A percentile compares a stretch with the other conserved stretches of the same genome.
phyloP scores from a whole-genome alignment of 2,113 vertebrate species.

The Prietella phreatophila region DNA sequence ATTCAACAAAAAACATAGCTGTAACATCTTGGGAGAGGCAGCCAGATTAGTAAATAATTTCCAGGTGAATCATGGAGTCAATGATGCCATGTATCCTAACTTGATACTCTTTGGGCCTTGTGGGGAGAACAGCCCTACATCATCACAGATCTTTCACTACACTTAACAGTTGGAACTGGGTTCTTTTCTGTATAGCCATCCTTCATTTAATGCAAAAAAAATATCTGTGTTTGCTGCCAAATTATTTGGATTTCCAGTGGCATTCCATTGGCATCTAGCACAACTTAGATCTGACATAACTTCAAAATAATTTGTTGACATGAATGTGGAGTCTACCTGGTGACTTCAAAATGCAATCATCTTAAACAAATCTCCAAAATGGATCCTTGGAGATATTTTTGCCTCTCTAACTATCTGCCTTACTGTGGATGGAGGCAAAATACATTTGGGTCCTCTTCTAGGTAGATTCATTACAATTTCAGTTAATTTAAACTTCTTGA shows the following conservation, averaged over 20 bases:
- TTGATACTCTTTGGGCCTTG: neutral
- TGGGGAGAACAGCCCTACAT: neutral
- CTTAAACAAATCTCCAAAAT: neutral
- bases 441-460: neutral
- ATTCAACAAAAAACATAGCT: neutral
- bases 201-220: neutral
- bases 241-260: neutral
- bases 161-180: neutral
- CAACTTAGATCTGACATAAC: neutral
- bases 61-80: neutral
- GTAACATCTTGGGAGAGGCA: neutral
- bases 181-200: neutral
- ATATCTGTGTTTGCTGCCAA: neutral
- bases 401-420: neutral
- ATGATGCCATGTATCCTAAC: neutral
- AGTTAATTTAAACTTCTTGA: neutral
- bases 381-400: neutral
- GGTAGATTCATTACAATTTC: neutral
- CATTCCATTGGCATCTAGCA: neutral
- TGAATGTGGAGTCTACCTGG: neutral
- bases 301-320: neutral
- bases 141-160: neutral
- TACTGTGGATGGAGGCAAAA: neutral
- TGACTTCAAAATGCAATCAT: neutral
- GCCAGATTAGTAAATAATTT: neutral